Evolutionary conservation across 2,797 vertebrate genomes (phyloP).

Genomic region (Amblyraja radiata): DNA sequence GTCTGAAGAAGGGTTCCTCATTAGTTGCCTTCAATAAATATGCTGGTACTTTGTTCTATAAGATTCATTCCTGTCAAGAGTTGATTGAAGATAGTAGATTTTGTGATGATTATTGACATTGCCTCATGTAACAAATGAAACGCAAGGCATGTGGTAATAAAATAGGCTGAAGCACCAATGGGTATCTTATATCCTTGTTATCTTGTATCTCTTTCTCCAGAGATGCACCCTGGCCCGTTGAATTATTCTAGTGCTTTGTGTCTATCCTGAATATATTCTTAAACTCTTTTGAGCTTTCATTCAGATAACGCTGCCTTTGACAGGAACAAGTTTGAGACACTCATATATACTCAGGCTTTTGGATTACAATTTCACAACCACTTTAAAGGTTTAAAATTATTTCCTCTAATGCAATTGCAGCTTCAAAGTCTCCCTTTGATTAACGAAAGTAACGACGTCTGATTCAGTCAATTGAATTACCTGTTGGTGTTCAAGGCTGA

Average conservation of each 20-base stretch:
- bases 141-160: not conserved
- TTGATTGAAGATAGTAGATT: not conserved
- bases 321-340: not conserved
- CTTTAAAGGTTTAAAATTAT: slow-evolving; percentile 13
- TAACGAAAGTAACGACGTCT: slow-evolving; percentile 15
- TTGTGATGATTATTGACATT: not conserved
- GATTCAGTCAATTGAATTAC: slow-evolving; percentile 16
- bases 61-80: too few relatives aligned
- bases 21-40: too few relatives aligned
- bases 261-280: too few relatives aligned
- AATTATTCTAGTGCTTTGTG: too few relatives aligned
- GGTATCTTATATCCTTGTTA: not conserved
- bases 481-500: not conserved
- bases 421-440: not conserved
- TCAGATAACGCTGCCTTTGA: not conserved
- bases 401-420: slow-evolving; percentile 19
- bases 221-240: too few relatives aligned
- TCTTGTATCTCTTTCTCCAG: too few relatives aligned
- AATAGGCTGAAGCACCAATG: not conserved
- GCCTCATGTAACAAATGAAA: not conserved
- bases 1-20: too few relatives aligned
- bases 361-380: slow-evolving; percentile 24
- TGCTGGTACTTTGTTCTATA: not conserved
- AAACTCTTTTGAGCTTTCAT: not conserved
- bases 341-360: not conserved